These are phyloP conservation scores for Apis laboriosa DNA, from an alignment of 1,140 invertebrate genomes.

Conservation along the genomic window DNA sequence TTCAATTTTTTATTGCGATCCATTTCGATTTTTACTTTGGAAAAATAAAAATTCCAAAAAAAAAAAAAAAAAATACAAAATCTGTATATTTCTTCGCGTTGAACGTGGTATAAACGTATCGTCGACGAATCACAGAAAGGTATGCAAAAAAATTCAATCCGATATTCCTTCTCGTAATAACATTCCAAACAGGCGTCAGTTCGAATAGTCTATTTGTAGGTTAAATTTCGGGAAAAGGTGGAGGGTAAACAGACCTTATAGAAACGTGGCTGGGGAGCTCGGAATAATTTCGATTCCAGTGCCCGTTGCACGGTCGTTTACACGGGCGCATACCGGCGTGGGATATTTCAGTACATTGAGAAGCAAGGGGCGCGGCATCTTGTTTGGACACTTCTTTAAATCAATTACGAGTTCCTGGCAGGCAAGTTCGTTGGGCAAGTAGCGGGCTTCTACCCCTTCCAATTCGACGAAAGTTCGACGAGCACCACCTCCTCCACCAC, in stretches of 20 bases:
- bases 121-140: too few species aligned
- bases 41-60: too few species aligned
- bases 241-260: neutral
- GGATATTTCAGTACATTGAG: slow-evolving; percentile 11
- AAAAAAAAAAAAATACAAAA: too few species aligned
- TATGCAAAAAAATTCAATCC: neutral
- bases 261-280: slow-evolving; percentile 4
- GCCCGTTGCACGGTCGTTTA: slow-evolving; percentile 26
- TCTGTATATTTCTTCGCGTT: too few species aligned
- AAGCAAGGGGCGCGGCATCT: slow-evolving; percentile 41
- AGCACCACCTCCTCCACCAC: neutral
- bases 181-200: neutral
- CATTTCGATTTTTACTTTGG: too few species aligned
- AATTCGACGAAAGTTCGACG: slow-evolving; percentile 32
- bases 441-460: slow-evolving; percentile 17
- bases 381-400: slow-evolving; percentile 66
- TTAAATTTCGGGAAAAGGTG: neutral
- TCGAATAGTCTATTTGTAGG: neutral
- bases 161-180: neutral
- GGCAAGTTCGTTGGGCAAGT: slow-evolving; percentile 40
- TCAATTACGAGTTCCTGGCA: slow-evolving; percentile 60
- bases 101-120: too few species aligned
- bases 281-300: slow-evolving; percentile 29
- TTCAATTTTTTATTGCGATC: too few species aligned
- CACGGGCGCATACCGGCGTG: neutral